Conservation (phyloP, 2,113 vertebrate species). For the Tretioscincus oriximinensis region DNA sequence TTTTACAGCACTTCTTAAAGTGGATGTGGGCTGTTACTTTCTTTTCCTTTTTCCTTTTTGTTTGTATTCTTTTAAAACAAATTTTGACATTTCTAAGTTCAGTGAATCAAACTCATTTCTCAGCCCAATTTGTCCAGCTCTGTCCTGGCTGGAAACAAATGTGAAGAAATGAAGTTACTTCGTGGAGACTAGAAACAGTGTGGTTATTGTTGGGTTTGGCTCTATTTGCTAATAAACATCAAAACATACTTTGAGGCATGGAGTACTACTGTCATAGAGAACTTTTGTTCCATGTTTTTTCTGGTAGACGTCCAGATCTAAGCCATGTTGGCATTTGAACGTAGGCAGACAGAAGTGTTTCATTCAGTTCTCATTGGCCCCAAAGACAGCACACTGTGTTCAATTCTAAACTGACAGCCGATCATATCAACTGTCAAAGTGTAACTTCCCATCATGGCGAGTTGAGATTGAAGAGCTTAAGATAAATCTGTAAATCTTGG, state of each 20-base stretch:
- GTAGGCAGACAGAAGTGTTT: constrained; percentile 45
- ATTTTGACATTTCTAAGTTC: constrained; percentile 38
- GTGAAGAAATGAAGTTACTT: constrained; percentile 59
- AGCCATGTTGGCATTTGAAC: constrained; percentile 61
- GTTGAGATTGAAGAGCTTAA: background rate
- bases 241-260: constrained; percentile 66
- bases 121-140: constrained; percentile 50
- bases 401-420: constrained; percentile 38
- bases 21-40: background rate
- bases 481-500: background rate
- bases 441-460: constrained; percentile 29
- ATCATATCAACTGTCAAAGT: constrained; percentile 22
- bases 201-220: constrained; percentile 61
- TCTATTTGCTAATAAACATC: constrained; percentile 67
- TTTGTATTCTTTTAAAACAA: background rate
- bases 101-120: constrained; percentile 46
- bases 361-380: constrained; percentile 46
- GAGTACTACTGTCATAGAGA: constrained; percentile 60
- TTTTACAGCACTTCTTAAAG: constrained; percentile 14
- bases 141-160: constrained; percentile 43
- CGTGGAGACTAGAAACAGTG: constrained; percentile 55
- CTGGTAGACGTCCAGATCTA: constrained; percentile 63
- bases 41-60: background rate
- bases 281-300: constrained; percentile 70
- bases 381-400: constrained; percentile 33